Base-by-base conservation (phyloP, 2,888 invertebrate species). In the Xylota sylvarum region DNA sequence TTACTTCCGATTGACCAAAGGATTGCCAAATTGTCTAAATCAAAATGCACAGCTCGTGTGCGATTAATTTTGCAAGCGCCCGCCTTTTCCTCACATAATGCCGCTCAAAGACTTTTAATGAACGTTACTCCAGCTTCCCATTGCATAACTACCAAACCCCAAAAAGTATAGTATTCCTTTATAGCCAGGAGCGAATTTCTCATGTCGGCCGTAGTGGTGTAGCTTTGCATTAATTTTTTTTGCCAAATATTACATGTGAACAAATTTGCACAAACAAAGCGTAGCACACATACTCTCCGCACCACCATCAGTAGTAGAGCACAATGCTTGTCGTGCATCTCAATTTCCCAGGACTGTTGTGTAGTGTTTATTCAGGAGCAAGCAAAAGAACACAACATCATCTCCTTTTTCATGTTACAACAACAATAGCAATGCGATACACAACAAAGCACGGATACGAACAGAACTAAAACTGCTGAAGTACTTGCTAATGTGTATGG, bases 401-500 rank as follows among this genome's bases (percentile, higher is more conserved):
- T 62, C 37, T 73, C 72, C 72, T 78, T 76, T 56, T 85, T 77
- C 76, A 65, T 69, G 19, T 48, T 35, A 35, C 17, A 27, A 37
- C 48, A 73, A 56, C 56, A 76, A 64, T 50, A 35, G 17, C 32
- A 85, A 50, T 55, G 50, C 60, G 56, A 83, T 60, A 65, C 73
- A 64, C 55, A 4, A 35, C 37, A 27, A 17, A 55, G 50, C 65
- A 70, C 17, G 50, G 46, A 58, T 64, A 23, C 56, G 32, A 35
- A 48, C 62, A 58, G 50, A 67, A 72, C 55, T 82, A 78, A 78
- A 82, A 86, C 78, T 78, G 50, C 40, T 48, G 77, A 86, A 86
- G 86, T 67, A 78, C 86, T 86, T 82, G 86, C 82, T 86, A 82
- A 86, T 86, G 86, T 86, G 82, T 82, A 86, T 86, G 86, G 86